These are phyloP conservation scores for Melanerpes formicivorus DNA, from an alignment of 2,113 vertebrate genomes.

Conservation along the genomic window DNA sequence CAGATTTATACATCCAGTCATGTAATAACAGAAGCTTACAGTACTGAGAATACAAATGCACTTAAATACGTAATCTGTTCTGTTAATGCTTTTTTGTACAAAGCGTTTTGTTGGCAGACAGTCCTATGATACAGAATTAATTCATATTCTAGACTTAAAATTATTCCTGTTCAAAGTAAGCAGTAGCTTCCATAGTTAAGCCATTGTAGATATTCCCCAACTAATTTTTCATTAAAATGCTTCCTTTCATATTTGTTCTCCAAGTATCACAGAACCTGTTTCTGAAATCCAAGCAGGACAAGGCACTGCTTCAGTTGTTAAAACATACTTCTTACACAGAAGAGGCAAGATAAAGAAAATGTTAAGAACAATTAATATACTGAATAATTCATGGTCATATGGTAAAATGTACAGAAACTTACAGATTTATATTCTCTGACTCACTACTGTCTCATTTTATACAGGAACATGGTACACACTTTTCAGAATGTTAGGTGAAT, in stretches of 20 bases:
- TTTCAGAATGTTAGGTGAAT: background rate
- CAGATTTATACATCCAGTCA: background rate
- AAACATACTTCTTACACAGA: background rate
- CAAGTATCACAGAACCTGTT: background rate
- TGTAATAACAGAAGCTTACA: background rate
- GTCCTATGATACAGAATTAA: background rate
- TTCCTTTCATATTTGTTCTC: slow-evolving; percentile 31
- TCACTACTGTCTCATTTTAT: background rate
- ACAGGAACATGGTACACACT: background rate
- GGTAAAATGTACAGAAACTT: background rate
- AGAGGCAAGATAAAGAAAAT: background rate
- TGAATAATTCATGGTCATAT: background rate
- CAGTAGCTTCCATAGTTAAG: background rate
- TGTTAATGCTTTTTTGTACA: background rate
- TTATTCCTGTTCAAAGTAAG: background rate
- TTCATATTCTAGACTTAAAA: slow-evolving; percentile 10
- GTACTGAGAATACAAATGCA: background rate
- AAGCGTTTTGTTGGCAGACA: background rate
- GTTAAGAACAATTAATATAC: background rate
- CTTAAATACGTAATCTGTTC: background rate
- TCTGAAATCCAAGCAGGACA: slow-evolving; percentile 5
- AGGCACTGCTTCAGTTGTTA: background rate
- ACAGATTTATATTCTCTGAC: background rate
- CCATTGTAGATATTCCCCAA: background rate
- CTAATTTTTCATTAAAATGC: background rate